Evolutionary conservation across 2,888 invertebrate species (phyloP).

Genomic region (Pachymerium ferrugineum): DNA sequence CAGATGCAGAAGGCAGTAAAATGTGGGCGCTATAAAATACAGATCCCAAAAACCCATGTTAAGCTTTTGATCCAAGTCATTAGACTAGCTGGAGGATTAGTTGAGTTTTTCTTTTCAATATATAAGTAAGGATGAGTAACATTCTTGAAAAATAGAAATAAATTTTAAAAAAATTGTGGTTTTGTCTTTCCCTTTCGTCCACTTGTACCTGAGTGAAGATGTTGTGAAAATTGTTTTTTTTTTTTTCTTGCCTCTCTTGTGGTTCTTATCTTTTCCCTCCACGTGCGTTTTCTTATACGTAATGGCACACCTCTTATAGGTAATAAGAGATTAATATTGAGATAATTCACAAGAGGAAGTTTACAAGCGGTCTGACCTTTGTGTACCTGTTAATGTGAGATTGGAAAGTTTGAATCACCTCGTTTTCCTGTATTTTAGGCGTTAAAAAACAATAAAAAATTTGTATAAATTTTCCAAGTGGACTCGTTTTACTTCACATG

Average conservation of each 20-base stretch:
- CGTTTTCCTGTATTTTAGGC: constrained; percentile 3
- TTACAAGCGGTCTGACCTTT: neutral
- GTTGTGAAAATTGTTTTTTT: neutral
- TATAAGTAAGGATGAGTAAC: too few species aligned
- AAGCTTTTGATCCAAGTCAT: constrained; percentile 10
- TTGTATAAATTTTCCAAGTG: neutral
- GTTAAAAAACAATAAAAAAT: neutral
- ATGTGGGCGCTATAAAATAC: neutral
- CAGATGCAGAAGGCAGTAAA: neutral
- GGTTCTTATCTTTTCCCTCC: neutral
- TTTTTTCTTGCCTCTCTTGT: neutral
- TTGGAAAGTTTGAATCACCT: neutral
- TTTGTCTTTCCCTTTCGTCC: too few species aligned
- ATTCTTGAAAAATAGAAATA: too few species aligned
- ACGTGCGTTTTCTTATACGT: neutral
- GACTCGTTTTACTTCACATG: neutral
- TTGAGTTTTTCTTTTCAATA: neutral
- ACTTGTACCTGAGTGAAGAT: neutral
- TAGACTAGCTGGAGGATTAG: constrained; percentile 1
- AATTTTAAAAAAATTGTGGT: too few species aligned
- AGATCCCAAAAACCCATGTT: neutral
- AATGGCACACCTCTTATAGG: constrained; percentile 12
- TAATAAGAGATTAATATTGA: constrained; percentile 16
- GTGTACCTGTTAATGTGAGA: neutral
- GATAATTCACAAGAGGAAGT: constrained; percentile 5